Evolutionary conservation across 2,797 vertebrate species (phyloP).

Genomic region (Schizopygopsis malacanthus): DNA sequence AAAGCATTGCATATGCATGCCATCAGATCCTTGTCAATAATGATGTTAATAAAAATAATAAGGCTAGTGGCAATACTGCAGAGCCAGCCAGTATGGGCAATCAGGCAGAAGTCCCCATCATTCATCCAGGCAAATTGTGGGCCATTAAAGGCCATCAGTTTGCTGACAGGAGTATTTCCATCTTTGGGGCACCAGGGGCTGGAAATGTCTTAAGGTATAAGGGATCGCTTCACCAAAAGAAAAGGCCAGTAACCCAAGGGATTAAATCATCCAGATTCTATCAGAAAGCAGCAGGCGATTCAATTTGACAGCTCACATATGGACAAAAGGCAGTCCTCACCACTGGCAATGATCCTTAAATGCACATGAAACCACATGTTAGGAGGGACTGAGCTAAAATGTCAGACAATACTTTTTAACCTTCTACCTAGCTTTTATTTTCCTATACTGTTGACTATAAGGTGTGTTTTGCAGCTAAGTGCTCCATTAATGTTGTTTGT

Average conservation of each 20-base stretch:
- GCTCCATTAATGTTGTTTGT: not conserved
- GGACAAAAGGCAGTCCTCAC: conserved; percentile 59
- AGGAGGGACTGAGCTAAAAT: conserved; percentile 55
- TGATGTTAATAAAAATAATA: conserved; percentile 16
- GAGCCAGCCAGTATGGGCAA: conserved; percentile 26
- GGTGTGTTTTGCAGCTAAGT: conserved; percentile 35
- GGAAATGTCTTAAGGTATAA: conserved; percentile 19
- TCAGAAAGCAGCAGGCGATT: conserved; percentile 47
- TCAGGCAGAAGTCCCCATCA: conserved; percentile 32
- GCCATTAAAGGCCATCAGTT: conserved; percentile 52
- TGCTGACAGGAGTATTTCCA: conserved; percentile 46
- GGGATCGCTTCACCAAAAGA: conserved; percentile 40
- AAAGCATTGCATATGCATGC: conserved; percentile 54
- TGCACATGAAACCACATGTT: conserved; percentile 34
- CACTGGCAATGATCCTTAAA: conserved; percentile 44
- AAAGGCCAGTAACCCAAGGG: conserved; percentile 54
- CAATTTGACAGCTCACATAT: conserved; percentile 62
- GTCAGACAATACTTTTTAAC: conserved; percentile 48
- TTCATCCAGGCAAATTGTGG: conserved; percentile 46
- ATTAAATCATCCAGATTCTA: conserved; percentile 51
- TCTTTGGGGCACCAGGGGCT: conserved; percentile 51
- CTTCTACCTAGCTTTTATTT: conserved; percentile 35
- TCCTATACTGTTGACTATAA: conserved; percentile 30
- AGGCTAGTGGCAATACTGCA: conserved; percentile 9
- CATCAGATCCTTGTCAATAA: conserved; percentile 56